Evolutionary conservation across 2,113 vertebrate genomes (phyloP), one percentile per base, ranked within the genome.

Genomic region (Aix galericulata): DNA sequence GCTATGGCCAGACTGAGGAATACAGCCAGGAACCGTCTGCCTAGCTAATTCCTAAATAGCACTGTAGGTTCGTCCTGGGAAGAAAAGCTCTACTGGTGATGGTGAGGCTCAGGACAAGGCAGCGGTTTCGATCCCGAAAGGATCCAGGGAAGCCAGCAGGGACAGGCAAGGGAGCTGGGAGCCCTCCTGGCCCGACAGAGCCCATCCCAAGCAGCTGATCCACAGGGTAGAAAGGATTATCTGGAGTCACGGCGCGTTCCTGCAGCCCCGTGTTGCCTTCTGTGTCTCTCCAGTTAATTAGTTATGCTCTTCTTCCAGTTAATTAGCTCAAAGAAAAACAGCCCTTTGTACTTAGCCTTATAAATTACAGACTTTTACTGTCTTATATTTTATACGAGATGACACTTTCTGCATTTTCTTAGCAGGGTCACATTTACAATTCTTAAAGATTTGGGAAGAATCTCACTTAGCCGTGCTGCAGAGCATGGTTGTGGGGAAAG

Each of bases 311-410:
- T 93, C 92, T 91, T 76, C 76, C 77, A 88, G 73, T 94, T 97
- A 97, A 95, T 97, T 96, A 96, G 90, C 86, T 96, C 42, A 84
- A 92, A 88, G 92, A 50, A 93, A 97, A 95, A 82, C 93, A 97
- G 91, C 80, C 77, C 94, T 94, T 94, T 96, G 88, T 96, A 84
- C 92, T 82, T 60, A 84, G 93, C 93, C 66, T 73, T 89, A 92
- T 94, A 96, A 96, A 93, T 94, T 92, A 79, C 80, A 66, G 77
- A 27, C 73, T 93, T 82, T 78, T 78, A 21, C 93, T 84, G 82
- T 66, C 88, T 66, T 56, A 3, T n/a, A 2, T 22, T 63, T 82
- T 87, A 36, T n/a, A 36, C 23, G 88, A 56, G 88, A 55, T 88
- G 96, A 75, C 96, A 91, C 68, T 93, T 52, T 0, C 60, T 92